Percentiles rank a stretch among this genome's conserved stretches.
Conservation (phyloP, 53 echinoderm and acorn worm genomes). For the Stichopus horrens region DNA sequence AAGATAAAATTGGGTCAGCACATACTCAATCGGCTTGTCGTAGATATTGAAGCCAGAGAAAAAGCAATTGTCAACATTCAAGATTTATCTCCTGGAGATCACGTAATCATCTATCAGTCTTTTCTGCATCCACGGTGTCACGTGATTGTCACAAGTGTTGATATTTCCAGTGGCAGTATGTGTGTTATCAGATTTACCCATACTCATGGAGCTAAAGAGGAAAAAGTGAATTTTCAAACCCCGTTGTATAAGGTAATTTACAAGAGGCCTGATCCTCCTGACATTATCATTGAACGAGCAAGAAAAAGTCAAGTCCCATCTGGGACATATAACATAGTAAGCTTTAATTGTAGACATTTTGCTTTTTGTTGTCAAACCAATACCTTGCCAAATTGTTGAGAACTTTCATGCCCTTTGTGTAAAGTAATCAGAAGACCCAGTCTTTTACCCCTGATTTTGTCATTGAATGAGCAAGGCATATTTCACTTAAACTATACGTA, state of each 20-base stretch:
- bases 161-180: constrained; percentile 4
- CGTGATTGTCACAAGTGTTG: constrained; percentile 36
- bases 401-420: no score
- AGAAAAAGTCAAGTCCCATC: not conserved
- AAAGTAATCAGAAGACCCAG: no score
- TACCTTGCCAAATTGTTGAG: not conserved
- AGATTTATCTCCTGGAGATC: constrained; percentile 27
- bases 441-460: no score
- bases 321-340: not conserved
- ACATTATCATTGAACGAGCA: not conserved
- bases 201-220: constrained; percentile 46
- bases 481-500: no score
- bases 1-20: not conserved
- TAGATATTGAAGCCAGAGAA: not conserved
- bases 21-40: not conserved
- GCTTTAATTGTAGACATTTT: not conserved
- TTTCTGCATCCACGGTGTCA: constrained; percentile 56
- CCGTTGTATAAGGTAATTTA: not conserved
- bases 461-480: no score
- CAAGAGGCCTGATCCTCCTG: not conserved
- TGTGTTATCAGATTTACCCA: constrained; percentile 52
- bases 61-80: not conserved
- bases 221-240: constrained; percentile 12
- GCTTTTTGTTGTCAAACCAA: not conserved
- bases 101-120: constrained; percentile 41